These are phyloP conservation scores for Catharus fuscescens DNA, from an alignment of 2,113 vertebrate genomes.

Conservation along the genomic window DNA sequence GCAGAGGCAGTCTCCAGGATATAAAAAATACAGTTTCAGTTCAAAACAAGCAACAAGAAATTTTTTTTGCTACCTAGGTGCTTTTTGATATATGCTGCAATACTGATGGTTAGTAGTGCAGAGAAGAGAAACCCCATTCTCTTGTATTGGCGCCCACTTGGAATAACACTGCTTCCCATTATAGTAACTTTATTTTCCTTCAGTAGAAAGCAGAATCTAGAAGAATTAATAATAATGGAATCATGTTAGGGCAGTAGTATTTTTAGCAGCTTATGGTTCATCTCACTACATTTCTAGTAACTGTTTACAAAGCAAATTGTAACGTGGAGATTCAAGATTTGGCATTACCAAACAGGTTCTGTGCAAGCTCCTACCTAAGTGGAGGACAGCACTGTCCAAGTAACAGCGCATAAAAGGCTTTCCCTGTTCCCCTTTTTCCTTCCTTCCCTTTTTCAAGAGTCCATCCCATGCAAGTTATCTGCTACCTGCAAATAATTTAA, in stretches of 20 bases:
- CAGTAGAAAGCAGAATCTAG: not conserved
- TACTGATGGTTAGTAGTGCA: not conserved
- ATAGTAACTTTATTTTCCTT: not conserved
- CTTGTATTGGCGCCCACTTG: not conserved
- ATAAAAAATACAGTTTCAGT: not conserved
- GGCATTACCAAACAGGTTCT: not conserved
- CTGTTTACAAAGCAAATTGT: not conserved
- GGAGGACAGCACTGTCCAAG: not conserved
- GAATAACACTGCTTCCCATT: not conserved
- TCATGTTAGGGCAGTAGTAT: not conserved
- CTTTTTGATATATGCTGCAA: not conserved
- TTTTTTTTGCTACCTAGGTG: not conserved
- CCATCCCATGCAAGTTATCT: not conserved
- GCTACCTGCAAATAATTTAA: not conserved
- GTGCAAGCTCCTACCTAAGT: not conserved
- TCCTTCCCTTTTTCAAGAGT: not conserved
- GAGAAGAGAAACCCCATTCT: not conserved
- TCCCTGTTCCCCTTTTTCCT: not conserved
- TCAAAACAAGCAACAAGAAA: not conserved
- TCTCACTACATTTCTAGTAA: not conserved
- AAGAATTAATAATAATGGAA: not conserved
- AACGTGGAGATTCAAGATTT: not conserved
- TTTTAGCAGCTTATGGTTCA: not conserved
- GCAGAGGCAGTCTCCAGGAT: not conserved
- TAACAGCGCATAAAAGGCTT: rapidly evolving